Conservation (phyloP, 2,888 invertebrate genomes). For the Ornithoptera alexandrae region DNA sequence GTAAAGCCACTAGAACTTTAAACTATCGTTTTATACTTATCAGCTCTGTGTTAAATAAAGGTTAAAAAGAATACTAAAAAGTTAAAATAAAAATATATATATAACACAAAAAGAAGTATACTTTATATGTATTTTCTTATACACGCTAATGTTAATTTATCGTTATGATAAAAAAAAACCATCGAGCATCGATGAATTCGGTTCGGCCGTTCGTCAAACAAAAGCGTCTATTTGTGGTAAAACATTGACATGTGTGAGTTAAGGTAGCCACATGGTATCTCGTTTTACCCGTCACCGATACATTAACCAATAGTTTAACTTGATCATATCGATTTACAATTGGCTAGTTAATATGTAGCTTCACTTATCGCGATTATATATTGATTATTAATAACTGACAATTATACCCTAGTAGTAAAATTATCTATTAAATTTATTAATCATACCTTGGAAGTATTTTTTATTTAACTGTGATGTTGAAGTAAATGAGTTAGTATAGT, state of each 20-base stretch:
- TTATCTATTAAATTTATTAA: not conserved
- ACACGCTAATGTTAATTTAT: not conserved
- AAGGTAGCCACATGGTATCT: conserved; percentile 60
- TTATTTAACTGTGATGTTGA: no score
- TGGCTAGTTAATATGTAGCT: conserved; percentile 55
- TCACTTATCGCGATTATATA: conserved; percentile 42
- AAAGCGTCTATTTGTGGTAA: conserved; percentile 14
- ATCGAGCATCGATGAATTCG: conserved; percentile 14
- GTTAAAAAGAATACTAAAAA: no score
- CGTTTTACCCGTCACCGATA: conserved; percentile 69
- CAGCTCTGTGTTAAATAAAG: no score
- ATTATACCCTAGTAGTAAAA: conserved; percentile 9
- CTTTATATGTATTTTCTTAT: no score
- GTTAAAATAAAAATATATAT: no score
- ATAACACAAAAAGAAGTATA: no score
- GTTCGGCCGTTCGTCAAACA: conserved; percentile 17
- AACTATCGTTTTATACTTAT: no score
- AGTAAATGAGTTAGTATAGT: no score
- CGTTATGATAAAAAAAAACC: not conserved
- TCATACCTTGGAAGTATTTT: no score
- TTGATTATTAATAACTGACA: conserved; percentile 10
- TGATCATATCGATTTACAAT: conserved; percentile 67
- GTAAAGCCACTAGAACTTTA: no score
- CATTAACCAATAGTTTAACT: conserved; percentile 77
- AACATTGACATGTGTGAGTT: conserved; percentile 50